phyloP scores from a whole-genome alignment of 2,888 invertebrate species.

The Zygogramma bicolorata region DNA sequence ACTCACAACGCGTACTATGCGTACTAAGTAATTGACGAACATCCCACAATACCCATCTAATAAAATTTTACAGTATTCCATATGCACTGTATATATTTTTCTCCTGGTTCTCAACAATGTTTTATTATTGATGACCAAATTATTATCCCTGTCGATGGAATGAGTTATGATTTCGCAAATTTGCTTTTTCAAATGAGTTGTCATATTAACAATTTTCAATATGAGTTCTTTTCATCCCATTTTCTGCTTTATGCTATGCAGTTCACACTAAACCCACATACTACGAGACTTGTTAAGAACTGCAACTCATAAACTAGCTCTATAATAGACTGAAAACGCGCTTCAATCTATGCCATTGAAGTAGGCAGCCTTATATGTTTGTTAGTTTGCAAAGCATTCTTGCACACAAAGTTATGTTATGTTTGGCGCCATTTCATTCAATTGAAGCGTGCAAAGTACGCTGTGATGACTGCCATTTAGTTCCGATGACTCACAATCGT shows the following conservation, averaged over 20 bases:
- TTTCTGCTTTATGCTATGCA: too few species aligned
- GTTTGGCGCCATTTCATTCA: slow-evolving; percentile 29
- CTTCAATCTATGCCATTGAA: background rate
- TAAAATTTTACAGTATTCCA: too few species aligned
- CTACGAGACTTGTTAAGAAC: background rate
- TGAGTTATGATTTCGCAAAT: too few species aligned
- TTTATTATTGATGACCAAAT: too few species aligned
- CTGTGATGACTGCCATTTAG: slow-evolving; percentile 20
- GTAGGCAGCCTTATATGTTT: background rate
- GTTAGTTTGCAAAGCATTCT: background rate
- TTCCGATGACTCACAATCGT: background rate
- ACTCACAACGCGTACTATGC: too few species aligned
- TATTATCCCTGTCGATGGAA: too few species aligned
- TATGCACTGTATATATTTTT: too few species aligned
- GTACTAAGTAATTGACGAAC: too few species aligned
- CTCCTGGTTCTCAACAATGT: too few species aligned
- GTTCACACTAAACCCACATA: background rate
- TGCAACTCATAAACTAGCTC: background rate
- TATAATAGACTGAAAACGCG: background rate
- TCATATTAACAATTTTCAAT: background rate
- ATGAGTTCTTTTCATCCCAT: background rate
- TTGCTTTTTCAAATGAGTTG: too few species aligned
- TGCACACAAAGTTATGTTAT: background rate
- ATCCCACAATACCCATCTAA: too few species aligned
- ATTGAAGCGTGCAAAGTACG: slow-evolving; percentile 28